A percentile compares a stretch with the other conserved stretches of the same genome.
These are phyloP conservation scores for Arremon aurantiirostris DNA, from an alignment of 2,797 vertebrate genomes.

Conservation along the genomic window DNA sequence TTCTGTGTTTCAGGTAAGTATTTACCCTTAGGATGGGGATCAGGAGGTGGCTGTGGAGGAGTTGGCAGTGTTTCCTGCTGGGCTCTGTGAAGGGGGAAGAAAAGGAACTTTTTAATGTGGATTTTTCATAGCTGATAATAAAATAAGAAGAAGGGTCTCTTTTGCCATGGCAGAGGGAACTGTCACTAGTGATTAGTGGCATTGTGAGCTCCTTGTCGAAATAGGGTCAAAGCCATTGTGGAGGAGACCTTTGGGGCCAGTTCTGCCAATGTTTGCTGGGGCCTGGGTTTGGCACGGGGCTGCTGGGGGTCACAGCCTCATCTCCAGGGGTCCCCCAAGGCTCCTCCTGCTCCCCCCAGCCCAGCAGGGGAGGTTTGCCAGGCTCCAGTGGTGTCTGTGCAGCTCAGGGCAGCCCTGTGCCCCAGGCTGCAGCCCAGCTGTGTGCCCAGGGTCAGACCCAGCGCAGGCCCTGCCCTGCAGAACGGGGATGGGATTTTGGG, in stretches of 20 bases:
- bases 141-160: not conserved
- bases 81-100: not conserved
- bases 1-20: not conserved
- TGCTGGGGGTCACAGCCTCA: not conserved
- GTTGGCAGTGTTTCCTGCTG: not conserved
- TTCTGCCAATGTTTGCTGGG: not conserved
- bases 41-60: not conserved
- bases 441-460: fast-evolving
- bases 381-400: fast-evolving
- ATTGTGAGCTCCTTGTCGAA: not conserved
- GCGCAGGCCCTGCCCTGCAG: fast-evolving
- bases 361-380: not conserved
- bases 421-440: not conserved
- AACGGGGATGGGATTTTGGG: not conserved
- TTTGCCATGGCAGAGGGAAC: not conserved
- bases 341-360: not conserved
- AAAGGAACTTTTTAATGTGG: not conserved
- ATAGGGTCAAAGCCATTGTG: not conserved
- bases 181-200: not conserved
- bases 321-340: not conserved
- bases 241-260: not conserved
- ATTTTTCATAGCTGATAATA: not conserved
- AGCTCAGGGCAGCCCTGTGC: fast-evolving
- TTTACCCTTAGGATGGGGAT: not conserved
- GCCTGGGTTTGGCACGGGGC: not conserved